These are phyloP conservation scores for Agriopis aurantiaria DNA, from an alignment of 2,888 invertebrate species.

Conservation along the genomic window DNA sequence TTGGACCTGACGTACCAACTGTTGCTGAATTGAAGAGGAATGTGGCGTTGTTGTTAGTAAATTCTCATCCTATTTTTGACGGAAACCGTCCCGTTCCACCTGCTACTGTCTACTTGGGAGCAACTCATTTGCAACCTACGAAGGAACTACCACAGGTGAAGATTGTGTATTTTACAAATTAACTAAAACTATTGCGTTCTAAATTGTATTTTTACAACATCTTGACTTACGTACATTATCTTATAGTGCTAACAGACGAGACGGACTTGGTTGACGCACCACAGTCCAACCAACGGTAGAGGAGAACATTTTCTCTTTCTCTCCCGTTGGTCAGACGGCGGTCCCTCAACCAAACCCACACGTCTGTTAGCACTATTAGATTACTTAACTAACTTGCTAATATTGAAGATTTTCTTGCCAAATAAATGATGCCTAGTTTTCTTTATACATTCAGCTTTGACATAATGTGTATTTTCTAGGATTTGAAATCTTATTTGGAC, in stretches of 20 bases:
- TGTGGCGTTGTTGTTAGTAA: constrained; percentile 55
- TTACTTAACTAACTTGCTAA: too few relatives aligned
- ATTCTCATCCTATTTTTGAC: constrained; percentile 51
- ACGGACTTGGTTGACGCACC: too few relatives aligned
- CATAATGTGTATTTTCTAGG: constrained; percentile 42
- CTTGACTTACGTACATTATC: too few relatives aligned
- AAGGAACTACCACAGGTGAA: constrained; percentile 55
- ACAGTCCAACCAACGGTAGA: too few relatives aligned
- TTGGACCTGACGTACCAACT: constrained; percentile 50
- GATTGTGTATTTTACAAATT: not conserved
- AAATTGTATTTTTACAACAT: not conserved
- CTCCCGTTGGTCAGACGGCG: too few relatives aligned
- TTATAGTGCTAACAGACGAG: too few relatives aligned
- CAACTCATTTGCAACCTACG: constrained; percentile 50
- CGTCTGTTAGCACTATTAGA: too few relatives aligned
- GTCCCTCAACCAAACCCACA: too few relatives aligned
- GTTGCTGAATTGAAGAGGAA: constrained; percentile 50
- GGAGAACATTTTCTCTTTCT: too few relatives aligned
- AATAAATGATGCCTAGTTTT: too few relatives aligned
- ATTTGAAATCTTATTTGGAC: constrained; percentile 51
- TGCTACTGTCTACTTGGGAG: constrained; percentile 53
- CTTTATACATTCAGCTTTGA: too few relatives aligned
- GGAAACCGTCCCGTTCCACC: constrained; percentile 59
- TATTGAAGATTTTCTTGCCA: too few relatives aligned
- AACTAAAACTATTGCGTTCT: not conserved